Evolutionary conservation across 2,113 vertebrate species (phyloP).

Genomic region (Sporophila hypoxantha): DNA sequence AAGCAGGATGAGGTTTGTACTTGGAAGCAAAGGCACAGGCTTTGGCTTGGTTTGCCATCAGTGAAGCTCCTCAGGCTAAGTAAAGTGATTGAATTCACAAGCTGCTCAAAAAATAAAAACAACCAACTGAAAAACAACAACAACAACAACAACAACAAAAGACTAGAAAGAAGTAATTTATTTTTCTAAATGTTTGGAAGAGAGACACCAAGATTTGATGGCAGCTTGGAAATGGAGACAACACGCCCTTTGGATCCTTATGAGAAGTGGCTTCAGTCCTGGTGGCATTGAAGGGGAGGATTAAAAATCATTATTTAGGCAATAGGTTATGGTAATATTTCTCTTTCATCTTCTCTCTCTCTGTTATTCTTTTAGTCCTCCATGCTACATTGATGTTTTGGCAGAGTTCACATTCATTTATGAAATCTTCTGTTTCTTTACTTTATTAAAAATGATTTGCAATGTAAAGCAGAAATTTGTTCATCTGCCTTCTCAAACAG

Average conservation of each 20-base stretch:
- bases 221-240: not conserved
- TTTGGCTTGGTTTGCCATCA: not conserved
- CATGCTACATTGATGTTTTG: not conserved
- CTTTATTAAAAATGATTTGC: constrained; percentile 11
- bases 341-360: not conserved
- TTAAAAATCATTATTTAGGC: not conserved
- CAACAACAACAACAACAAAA: not conserved
- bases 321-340: constrained; percentile 13
- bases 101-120: not conserved
- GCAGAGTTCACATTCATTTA: not conserved
- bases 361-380: not conserved
- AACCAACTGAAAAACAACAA: not conserved
- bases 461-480: constrained; percentile 6
- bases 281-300: not conserved
- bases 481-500: constrained; percentile 8
- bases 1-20: not conserved
- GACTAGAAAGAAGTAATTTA: not conserved
- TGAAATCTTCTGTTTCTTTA: constrained; percentile 1
- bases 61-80: not conserved
- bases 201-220: not conserved
- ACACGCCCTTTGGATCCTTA: not conserved
- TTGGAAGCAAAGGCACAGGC: not conserved
- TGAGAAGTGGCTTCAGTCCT: not conserved
- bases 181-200: not conserved
- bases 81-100: not conserved